Evolutionary conservation across 2,113 vertebrate genomes (phyloP).

Genomic region (Eclectus roratus): DNA sequence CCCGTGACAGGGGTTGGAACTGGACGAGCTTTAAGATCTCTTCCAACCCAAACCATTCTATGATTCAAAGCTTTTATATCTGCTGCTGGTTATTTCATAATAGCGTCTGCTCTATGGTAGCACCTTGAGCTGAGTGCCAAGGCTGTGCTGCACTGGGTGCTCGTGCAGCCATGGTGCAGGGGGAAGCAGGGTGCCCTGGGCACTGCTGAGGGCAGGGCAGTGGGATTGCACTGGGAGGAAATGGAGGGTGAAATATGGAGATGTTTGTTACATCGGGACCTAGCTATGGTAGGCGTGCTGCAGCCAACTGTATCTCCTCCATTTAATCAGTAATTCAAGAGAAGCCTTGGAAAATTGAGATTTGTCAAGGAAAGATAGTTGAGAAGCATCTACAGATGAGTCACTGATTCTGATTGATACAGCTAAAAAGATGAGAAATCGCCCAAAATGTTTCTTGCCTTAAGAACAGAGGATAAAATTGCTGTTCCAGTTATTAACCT

Average conservation of each 20-base stretch:
- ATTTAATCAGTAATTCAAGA: neutral
- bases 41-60: neutral
- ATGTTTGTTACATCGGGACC: neutral
- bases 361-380: neutral
- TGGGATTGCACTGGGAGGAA: neutral
- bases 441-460: neutral
- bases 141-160: neutral
- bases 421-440: neutral
- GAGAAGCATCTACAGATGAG: neutral
- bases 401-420: neutral
- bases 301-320: neutral
- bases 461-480: neutral
- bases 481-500: neutral
- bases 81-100: neutral
- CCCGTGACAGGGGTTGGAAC: neutral
- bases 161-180: fast-evolving
- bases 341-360: neutral
- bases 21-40: neutral
- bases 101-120: neutral
- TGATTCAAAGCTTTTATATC: neutral
- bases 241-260: neutral
- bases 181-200: no score
- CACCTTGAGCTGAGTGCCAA: fast-evolving
- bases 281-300: fast-evolving
- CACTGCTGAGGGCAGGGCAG: no score